Evolutionary conservation across 1,140 invertebrate genomes (phyloP).

Genomic region (Sitobion miscanthi): DNA sequence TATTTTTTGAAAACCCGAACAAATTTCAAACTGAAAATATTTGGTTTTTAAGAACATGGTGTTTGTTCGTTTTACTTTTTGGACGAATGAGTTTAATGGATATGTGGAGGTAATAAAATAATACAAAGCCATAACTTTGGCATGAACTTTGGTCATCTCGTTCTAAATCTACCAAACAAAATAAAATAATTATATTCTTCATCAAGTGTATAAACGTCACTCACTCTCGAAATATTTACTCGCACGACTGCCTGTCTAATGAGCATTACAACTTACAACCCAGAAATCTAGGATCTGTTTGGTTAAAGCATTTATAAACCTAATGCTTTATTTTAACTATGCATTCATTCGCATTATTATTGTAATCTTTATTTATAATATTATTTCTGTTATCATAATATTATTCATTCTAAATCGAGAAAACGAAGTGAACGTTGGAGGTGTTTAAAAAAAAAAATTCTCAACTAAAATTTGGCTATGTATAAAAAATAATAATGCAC

Average conservation of each 20-base stretch:
- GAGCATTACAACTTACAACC: neutral
- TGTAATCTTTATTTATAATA: neutral
- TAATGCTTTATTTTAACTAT: neutral
- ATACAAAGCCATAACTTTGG: neutral
- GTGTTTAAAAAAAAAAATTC: neutral
- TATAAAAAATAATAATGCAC: neutral
- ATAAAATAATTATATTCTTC: neutral
- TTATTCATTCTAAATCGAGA: neutral
- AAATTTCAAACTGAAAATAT: neutral
- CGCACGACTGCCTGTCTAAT: neutral
- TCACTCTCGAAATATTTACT: neutral
- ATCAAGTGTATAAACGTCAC: neutral
- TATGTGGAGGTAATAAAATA: neutral
- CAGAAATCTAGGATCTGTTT: no score
- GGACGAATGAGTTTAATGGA: neutral
- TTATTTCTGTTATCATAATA: neutral
- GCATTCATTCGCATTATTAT: neutral
- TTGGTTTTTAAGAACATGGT: neutral
- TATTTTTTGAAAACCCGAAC: neutral
- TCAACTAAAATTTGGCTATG: neutral
- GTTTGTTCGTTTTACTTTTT: neutral
- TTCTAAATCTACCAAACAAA: neutral
- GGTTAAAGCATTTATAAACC: neutral
- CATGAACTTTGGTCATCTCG: neutral
- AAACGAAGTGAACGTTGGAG: neutral